Percentiles rank a stretch among this genome's conserved stretches.
These are phyloP conservation scores for Hemichromis elongatus DNA, from an alignment of 2,113 vertebrate species.

Conservation along the genomic window DNA sequence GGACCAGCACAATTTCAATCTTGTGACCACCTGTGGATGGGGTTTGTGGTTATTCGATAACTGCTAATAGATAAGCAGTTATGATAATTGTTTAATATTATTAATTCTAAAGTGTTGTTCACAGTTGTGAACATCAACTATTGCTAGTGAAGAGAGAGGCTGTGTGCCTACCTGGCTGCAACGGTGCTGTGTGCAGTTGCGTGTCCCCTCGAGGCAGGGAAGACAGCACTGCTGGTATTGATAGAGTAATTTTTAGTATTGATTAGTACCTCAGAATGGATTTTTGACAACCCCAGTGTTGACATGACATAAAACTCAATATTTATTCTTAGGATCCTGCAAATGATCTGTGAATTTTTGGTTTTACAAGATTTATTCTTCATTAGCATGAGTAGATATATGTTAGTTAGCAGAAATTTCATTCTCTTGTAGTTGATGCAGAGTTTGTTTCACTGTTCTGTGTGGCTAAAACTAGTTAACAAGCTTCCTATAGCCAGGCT, in stretches of 20 bases:
- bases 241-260: neutral
- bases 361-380: neutral
- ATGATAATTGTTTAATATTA: neutral
- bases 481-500: neutral
- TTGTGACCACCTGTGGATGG: neutral
- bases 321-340: neutral
- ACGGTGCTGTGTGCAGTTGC: neutral
- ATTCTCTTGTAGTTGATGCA: neutral
- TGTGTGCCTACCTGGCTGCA: neutral
- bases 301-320: neutral
- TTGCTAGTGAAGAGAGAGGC: neutral
- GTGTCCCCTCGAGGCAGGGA: neutral
- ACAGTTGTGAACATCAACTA: neutral
- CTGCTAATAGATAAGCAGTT: neutral
- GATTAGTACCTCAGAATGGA: neutral
- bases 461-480: neutral
- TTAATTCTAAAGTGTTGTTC: neutral
- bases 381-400: neutral
- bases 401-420: neutral
- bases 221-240: neutral
- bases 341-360: neutral
- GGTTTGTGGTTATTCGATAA: neutral
- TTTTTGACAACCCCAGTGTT: neutral
- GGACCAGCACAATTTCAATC: neutral
- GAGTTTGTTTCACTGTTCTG: neutral